phyloP scores from a whole-genome alignment of 2,888 invertebrate species.

The Melolontha melolontha region DNA sequence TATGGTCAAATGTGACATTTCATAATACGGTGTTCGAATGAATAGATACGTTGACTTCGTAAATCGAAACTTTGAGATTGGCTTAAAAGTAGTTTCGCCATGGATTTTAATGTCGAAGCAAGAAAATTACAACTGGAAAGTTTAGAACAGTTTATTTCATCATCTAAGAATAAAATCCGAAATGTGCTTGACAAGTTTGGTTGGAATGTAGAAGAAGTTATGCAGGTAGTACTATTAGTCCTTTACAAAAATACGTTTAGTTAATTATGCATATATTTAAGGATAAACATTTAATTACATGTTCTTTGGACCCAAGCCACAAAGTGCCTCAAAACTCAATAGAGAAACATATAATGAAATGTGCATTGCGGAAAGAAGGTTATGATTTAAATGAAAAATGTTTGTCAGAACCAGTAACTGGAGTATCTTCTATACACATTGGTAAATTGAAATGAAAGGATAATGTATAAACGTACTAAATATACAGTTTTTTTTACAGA shows the following conservation, averaged over 20 bases:
- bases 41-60: too few relatives aligned
- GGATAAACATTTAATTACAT: conserved; percentile 61
- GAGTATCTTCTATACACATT: conserved; percentile 59
- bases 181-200: conserved; percentile 59
- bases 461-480: background rate
- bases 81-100: conserved; percentile 43
- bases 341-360: conserved; percentile 65
- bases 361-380: conserved; percentile 66
- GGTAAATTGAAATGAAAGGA: conserved; percentile 54
- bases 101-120: conserved; percentile 64
- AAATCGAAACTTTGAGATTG: too few relatives aligned
- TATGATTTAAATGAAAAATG: conserved; percentile 65
- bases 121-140: conserved; percentile 63
- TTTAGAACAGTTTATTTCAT: conserved; percentile 62
- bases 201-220: conserved; percentile 59
- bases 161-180: conserved; percentile 60
- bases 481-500: conserved; percentile 60
- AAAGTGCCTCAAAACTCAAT: conserved; percentile 62
- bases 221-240: conserved; percentile 53
- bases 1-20: too few relatives aligned
- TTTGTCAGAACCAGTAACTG: conserved; percentile 63
- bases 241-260: background rate
- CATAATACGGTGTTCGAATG: too few relatives aligned
- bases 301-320: conserved; percentile 66
- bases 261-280: conserved; percentile 45